A percentile compares a stretch with the other conserved stretches of the same genome.
Evolutionary conservation across 2,888 invertebrate genomes (phyloP).

Genomic region (Oxystoma pomonae): DNA sequence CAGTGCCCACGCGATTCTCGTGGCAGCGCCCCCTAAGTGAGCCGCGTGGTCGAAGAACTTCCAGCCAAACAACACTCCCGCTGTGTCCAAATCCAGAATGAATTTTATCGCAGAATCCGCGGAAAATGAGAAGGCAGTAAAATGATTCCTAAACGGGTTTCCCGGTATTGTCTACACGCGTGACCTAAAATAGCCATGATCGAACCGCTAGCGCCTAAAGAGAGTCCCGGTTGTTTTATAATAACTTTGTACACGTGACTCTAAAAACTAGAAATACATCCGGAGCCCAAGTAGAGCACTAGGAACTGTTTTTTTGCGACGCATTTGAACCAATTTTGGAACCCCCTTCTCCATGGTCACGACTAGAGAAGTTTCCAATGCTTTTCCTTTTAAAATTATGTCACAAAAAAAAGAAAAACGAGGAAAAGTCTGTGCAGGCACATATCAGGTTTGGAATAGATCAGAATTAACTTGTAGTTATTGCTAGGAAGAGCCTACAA

Average conservation of each 20-base stretch:
- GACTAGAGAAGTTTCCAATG: too few species aligned
- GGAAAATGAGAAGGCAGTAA: constrained; percentile 89
- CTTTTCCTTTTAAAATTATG: neutral
- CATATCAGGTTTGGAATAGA: neutral
- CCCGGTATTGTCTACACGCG: constrained; percentile 84
- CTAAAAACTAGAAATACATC: constrained; percentile 79
- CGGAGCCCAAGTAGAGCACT: constrained; percentile 85
- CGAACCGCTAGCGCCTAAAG: constrained; percentile 95
- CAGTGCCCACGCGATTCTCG: constrained; percentile 81
- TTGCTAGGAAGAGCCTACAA: too few species aligned
- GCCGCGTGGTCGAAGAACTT: constrained; percentile 95
- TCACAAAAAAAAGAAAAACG: neutral
- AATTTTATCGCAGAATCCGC: constrained; percentile 87
- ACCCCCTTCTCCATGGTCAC: too few species aligned
- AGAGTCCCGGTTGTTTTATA: constrained; percentile 66
- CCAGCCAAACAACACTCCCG: constrained; percentile 84
- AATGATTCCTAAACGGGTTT: constrained; percentile 81
- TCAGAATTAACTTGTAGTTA: neutral
- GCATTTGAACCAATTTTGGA: too few species aligned
- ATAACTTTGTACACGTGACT: constrained; percentile 78
- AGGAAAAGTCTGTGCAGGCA: neutral
- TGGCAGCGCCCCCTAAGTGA: constrained; percentile 92
- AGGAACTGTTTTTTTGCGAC: constrained; percentile 92
- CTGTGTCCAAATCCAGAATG: constrained; percentile 77
- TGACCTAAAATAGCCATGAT: constrained; percentile 87